Evolutionary conservation across 1,140 invertebrate species (phyloP).

Genomic region (Aphis gossypii): DNA sequence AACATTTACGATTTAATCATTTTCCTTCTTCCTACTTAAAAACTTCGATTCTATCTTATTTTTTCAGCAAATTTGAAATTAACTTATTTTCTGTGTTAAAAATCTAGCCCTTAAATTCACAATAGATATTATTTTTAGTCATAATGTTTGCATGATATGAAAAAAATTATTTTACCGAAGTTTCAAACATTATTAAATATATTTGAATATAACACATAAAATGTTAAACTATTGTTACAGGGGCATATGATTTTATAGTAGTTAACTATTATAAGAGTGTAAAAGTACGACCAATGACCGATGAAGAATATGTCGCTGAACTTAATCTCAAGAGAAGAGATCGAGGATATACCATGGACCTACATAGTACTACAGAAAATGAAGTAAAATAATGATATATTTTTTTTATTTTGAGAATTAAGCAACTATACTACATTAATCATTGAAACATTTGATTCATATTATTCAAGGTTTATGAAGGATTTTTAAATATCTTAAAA

Average conservation of each 20-base stretch:
- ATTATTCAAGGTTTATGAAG: background rate
- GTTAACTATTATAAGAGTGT: background rate
- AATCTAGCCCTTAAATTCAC: too few relatives aligned
- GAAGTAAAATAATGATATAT: background rate
- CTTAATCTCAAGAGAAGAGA: background rate
- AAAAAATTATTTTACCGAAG: too few relatives aligned
- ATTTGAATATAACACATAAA: too few relatives aligned
- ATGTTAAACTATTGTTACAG: background rate
- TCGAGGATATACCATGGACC: background rate
- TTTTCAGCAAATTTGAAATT: too few relatives aligned
- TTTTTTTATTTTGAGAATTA: background rate
- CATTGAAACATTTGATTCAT: background rate
- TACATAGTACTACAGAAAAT: background rate
- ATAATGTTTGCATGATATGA: too few relatives aligned
- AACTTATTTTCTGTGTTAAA: too few relatives aligned
- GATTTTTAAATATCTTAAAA: slow-evolving; percentile 10
- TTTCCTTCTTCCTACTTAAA: too few relatives aligned
- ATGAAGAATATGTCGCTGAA: background rate
- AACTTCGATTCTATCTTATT: too few relatives aligned
- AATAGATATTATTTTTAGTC: too few relatives aligned
- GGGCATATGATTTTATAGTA: background rate
- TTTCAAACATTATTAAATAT: too few relatives aligned
- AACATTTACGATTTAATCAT: too few relatives aligned
- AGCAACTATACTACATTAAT: background rate
- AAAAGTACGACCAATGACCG: background rate